Percentiles rank a stretch among this genome's conserved stretches.
Evolutionary conservation across 2,888 invertebrate species (phyloP).

Genomic region (Pyrrhia umbra): DNA sequence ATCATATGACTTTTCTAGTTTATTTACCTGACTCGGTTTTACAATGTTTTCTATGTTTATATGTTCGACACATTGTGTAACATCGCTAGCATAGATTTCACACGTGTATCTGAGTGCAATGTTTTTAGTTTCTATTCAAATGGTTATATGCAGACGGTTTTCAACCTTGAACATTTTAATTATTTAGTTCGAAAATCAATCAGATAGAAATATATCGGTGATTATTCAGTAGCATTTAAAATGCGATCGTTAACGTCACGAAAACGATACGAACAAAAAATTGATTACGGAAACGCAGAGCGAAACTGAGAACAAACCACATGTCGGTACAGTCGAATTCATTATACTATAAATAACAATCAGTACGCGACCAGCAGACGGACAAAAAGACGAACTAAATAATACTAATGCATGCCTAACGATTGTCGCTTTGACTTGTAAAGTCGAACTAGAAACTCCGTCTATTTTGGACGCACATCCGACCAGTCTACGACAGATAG

Average conservation of each 20-base stretch:
- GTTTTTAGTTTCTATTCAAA: constrained; percentile 9
- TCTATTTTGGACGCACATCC: constrained; percentile 81
- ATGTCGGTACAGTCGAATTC: constrained; percentile 54
- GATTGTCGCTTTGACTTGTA: constrained; percentile 76
- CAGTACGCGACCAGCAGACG: constrained; percentile 45
- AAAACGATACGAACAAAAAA: constrained; percentile 49
- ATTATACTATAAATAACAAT: constrained; percentile 60
- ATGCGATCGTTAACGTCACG: constrained; percentile 39
- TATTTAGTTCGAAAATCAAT: constrained; percentile 29
- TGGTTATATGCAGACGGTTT: background rate
- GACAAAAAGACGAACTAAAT: constrained; percentile 70
- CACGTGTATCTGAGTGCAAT: constrained; percentile 1
- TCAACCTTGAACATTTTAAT: constrained; percentile 14
- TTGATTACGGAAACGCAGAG: constrained; percentile 46
- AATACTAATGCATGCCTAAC: constrained; percentile 72
- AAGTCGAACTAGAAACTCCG: constrained; percentile 78
- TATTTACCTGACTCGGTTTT: constrained; percentile 13
- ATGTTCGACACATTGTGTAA: constrained; percentile 17
- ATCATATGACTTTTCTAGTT: constrained; percentile 15
- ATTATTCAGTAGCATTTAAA: constrained; percentile 28
- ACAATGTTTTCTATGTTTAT: constrained; percentile 10
- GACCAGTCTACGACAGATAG: constrained; percentile 81
- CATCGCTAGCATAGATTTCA: constrained; percentile 4
- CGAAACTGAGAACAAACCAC: constrained; percentile 42
- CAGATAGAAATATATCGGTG: constrained; percentile 9